Evolutionary conservation across 2,113 vertebrate genomes (phyloP).

Genomic region (Albula glossodonta): DNA sequence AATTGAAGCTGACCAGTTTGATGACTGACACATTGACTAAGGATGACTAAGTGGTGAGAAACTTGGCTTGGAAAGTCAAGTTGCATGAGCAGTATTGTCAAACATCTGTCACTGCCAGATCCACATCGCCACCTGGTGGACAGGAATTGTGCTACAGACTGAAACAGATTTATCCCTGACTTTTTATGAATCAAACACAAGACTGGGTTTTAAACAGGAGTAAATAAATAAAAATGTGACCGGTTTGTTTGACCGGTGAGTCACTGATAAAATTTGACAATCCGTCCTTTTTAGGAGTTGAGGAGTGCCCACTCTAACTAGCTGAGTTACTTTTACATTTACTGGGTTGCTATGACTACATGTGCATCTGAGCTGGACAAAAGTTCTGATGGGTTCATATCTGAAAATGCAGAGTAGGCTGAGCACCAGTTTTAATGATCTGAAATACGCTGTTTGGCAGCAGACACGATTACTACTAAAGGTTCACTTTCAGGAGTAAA

Average conservation of each 20-base stretch:
- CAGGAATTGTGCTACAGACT: slow-evolving; percentile 31
- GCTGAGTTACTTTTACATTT: too few species aligned
- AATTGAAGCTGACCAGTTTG: background rate
- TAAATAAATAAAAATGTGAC: background rate
- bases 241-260: too few species aligned
- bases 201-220: background rate
- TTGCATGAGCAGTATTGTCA: background rate
- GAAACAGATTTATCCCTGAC: background rate
- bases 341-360: too few species aligned
- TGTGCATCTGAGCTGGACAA: too few species aligned
- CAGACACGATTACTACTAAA: background rate
- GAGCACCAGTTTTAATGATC: background rate
- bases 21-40: background rate
- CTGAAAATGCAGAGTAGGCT: too few species aligned
- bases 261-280: background rate
- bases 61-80: background rate
- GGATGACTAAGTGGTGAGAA: background rate
- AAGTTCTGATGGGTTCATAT: too few species aligned
- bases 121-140: slow-evolving; percentile 62
- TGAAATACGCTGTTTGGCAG: background rate
- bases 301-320: background rate
- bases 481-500: too few species aligned
- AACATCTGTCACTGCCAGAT: slow-evolving; percentile 33
- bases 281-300: background rate
- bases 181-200: background rate